Conservation (phyloP, 2,113 vertebrate genomes). For the Maylandia zebra region DNA sequence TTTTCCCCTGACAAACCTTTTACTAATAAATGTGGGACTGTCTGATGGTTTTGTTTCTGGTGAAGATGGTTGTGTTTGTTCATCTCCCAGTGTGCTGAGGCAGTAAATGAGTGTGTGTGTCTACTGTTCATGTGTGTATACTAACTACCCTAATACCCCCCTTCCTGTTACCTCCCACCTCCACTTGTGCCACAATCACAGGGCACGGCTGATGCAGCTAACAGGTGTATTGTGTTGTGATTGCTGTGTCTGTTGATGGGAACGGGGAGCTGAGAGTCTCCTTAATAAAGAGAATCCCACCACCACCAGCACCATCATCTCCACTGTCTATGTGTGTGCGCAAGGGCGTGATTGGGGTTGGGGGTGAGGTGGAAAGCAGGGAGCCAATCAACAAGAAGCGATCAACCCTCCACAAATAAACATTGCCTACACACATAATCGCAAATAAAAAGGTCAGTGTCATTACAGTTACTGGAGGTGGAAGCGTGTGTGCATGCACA, state of each 20-base stretch:
- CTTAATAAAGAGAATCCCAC: slow-evolving; percentile 42
- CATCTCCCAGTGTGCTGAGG: not conserved
- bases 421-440: slow-evolving; percentile 51
- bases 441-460: slow-evolving; percentile 74
- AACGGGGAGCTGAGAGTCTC: slow-evolving; percentile 23
- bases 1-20: not conserved
- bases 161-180: not conserved
- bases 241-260: slow-evolving; percentile 51
- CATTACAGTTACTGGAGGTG: slow-evolving; percentile 57
- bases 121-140: not conserved
- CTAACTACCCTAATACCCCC: not conserved
- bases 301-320: not conserved
- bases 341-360: not conserved
- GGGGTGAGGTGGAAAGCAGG: slow-evolving; percentile 12
- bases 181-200: slow-evolving; percentile 47
- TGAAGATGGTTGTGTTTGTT: not conserved
- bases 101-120: not conserved
- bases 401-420: slow-evolving; percentile 44
- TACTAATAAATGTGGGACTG: not conserved
- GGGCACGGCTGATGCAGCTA: slow-evolving; percentile 24
- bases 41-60: not conserved
- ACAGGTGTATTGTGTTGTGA: slow-evolving; percentile 61
- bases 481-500: not conserved
- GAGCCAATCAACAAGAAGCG: slow-evolving; percentile 64
- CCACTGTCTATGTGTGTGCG: not conserved